These are phyloP conservation scores for Fundulus diaphanus DNA, from an alignment of 2,797 vertebrate species.

Conservation along the genomic window DNA sequence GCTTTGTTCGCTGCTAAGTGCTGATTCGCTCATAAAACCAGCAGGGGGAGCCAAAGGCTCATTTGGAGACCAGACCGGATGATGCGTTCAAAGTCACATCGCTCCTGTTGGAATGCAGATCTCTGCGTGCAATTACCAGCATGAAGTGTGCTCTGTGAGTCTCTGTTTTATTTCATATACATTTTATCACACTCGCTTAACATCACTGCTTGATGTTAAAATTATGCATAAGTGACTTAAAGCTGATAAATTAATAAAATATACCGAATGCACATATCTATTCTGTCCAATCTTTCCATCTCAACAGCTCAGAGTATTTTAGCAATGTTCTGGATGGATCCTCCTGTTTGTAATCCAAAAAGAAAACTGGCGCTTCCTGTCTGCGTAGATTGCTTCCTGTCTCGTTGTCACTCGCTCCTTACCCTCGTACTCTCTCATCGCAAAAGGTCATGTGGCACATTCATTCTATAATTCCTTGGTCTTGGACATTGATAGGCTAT, in stretches of 20 bases:
- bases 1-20: conserved; percentile 10
- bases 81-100: conserved; percentile 45
- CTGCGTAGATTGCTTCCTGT: not conserved
- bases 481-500: conserved; percentile 6
- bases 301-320: not conserved
- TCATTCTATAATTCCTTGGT: conserved; percentile 25
- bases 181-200: not conserved
- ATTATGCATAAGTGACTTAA: too few species aligned
- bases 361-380: not conserved
- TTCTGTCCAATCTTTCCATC: not conserved
- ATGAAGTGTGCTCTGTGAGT: not conserved
- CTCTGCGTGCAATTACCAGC: not conserved
- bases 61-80: conserved; percentile 13
- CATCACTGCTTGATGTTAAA: not conserved
- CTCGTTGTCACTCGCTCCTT: not conserved
- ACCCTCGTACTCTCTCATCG: not conserved
- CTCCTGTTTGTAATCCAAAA: not conserved
- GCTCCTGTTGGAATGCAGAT: conserved; percentile 2
- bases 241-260: too few species aligned
- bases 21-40: conserved; percentile 53
- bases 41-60: conserved; percentile 76
- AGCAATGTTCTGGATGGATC: not conserved
- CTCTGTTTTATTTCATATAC: not conserved
- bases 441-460: conserved; percentile 41
- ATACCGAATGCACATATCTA: not conserved